phyloP scores from a whole-genome alignment of 2,888 invertebrate genomes.

The Mythimna albipuncta region DNA sequence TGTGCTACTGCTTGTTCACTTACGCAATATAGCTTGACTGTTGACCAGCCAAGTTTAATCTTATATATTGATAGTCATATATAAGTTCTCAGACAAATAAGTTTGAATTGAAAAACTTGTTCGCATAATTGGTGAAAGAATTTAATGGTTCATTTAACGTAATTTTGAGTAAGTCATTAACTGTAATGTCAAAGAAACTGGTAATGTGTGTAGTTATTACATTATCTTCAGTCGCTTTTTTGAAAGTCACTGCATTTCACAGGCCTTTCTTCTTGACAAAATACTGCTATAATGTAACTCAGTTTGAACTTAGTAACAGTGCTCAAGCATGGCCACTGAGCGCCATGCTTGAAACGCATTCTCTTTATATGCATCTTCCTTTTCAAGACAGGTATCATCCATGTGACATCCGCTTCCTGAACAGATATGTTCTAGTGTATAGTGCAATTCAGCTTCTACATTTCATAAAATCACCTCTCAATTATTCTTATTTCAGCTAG shows the following conservation, averaged over 20 bases:
- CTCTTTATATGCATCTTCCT: not conserved
- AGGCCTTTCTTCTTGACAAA: not conserved
- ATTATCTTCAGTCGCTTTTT: not conserved
- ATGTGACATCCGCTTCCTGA: not conserved
- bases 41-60: conserved; percentile 47
- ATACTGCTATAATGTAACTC: not conserved
- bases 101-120: not conserved
- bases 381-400: not conserved
- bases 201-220: not conserved
- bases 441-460: not conserved
- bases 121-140: not conserved
- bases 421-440: not conserved
- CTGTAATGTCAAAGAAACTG: conserved; percentile 11
- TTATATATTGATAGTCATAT: not conserved
- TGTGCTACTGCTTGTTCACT: conserved; percentile 56
- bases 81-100: conserved; percentile 1
- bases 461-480: not conserved
- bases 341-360: not conserved
- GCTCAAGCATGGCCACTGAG: not conserved
- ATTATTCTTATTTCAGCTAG: not conserved
- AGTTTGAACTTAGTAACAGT: not conserved
- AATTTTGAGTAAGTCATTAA: conserved; percentile 14
- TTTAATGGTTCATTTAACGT: not conserved
- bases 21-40: conserved; percentile 57
- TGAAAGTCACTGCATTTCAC: not conserved